A percentile compares a stretch with the other conserved stretches of the same genome.
Conservation (phyloP, 2,888 invertebrate genomes). For the Apodemia mormo region DNA sequence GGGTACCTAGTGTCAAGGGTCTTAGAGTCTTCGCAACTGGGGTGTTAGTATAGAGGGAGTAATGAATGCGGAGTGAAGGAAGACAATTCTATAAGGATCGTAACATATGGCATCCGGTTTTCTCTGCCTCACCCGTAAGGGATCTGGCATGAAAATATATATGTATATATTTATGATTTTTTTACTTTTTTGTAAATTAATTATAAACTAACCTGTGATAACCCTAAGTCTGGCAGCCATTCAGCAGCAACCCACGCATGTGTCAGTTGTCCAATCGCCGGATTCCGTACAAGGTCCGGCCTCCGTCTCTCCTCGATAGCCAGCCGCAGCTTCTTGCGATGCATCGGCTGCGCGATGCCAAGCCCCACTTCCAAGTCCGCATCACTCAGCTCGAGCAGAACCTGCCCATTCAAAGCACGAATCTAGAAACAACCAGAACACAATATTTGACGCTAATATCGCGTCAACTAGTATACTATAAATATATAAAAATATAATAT, state of each 20-base stretch:
- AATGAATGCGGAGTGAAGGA: too few species aligned
- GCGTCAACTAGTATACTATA: conserved; percentile 57
- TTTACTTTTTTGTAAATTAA: background rate
- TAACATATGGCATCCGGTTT: too few species aligned
- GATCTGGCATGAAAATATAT: too few species aligned
- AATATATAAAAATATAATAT: conserved; percentile 25
- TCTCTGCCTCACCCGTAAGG: too few species aligned
- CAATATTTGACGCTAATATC: conserved; percentile 79
- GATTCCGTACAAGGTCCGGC: conserved; percentile 92
- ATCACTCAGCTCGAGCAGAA: conserved; percentile 94
- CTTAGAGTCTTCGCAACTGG: too few species aligned
- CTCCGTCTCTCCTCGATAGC: conserved; percentile 96
- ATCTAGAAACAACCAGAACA: conserved; percentile 85
- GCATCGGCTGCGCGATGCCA: conserved; percentile 95
- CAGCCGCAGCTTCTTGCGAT: conserved; percentile 94
- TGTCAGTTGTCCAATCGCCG: conserved; percentile 91
- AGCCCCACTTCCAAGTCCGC: conserved; percentile 94
- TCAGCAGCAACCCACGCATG: conserved; percentile 97
- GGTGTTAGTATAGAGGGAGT: too few species aligned
- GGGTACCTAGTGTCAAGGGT: too few species aligned
- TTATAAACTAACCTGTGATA: conserved; percentile 83
- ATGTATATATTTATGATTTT: too few species aligned
- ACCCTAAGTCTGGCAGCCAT: conserved; percentile 95
- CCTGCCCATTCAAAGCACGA: conserved; percentile 88
- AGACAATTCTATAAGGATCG: too few species aligned